Conservation (phyloP, 1,140 invertebrate species). For the Drosophila sp. region DNA sequence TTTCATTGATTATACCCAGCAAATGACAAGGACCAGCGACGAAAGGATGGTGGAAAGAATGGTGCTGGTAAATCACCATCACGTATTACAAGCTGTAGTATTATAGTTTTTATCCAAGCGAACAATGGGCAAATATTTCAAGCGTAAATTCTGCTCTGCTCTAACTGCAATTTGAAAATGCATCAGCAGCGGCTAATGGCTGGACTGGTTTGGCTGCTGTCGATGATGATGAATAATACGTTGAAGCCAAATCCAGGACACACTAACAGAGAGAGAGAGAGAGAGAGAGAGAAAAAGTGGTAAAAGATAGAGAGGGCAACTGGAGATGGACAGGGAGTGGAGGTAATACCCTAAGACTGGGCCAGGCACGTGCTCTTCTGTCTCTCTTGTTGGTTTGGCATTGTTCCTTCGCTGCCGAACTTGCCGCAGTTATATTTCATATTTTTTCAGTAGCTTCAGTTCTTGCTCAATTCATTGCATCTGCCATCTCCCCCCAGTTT, state of each 20-base stretch:
- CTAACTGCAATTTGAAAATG: slow-evolving; percentile 50
- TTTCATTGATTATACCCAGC: slow-evolving; percentile 65
- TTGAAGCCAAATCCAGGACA: slow-evolving; percentile 13
- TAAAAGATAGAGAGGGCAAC: background rate
- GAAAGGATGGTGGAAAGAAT: slow-evolving; percentile 24
- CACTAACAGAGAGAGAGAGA: background rate
- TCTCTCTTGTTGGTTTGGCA: slow-evolving; percentile 30
- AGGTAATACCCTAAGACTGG: slow-evolving; percentile 38
- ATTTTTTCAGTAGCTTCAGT: slow-evolving; percentile 43
- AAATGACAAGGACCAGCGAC: background rate
- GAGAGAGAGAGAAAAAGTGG: background rate
- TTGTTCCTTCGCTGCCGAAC: slow-evolving; percentile 55
- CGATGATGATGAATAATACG: slow-evolving; percentile 76
- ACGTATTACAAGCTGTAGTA: slow-evolving; percentile 66
- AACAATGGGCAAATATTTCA: slow-evolving; percentile 60
- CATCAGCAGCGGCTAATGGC: slow-evolving; percentile 53
- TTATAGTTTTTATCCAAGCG: slow-evolving; percentile 59
- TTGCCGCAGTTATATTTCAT: slow-evolving; percentile 78
- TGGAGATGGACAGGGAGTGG: background rate
- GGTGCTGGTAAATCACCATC: slow-evolving; percentile 63
- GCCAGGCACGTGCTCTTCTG: slow-evolving; percentile 54
- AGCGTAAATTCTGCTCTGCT: slow-evolving; percentile 63
- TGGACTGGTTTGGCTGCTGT: slow-evolving; percentile 37
- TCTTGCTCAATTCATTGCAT: slow-evolving; percentile 66
- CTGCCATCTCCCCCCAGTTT: background rate